Conservation (phyloP, 2,113 vertebrate species). For the Gymnobelideus leadbeateri region DNA sequence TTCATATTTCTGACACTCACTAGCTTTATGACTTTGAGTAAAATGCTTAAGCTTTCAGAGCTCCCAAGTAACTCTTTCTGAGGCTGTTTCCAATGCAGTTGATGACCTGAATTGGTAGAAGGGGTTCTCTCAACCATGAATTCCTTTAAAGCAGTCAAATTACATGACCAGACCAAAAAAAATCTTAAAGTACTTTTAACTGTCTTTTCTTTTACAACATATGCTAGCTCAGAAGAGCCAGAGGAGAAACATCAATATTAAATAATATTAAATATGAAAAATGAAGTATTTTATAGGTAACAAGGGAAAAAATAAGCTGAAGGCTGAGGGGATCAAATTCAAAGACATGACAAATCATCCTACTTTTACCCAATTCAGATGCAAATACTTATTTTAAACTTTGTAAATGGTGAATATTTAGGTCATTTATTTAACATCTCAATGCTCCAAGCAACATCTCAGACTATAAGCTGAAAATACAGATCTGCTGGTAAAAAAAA, state of each 20-base stretch:
- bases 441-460: not conserved
- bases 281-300: not conserved
- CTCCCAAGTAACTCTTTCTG: not conserved
- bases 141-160: not conserved
- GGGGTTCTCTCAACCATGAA: not conserved
- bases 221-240: not conserved
- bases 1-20: not conserved
- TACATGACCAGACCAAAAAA: not conserved
- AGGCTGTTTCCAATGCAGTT: not conserved
- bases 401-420: not conserved
- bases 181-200: not conserved
- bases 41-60: not conserved
- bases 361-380: not conserved
- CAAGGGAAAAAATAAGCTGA: slow-evolving; percentile 2
- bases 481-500: not conserved
- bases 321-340: not conserved
- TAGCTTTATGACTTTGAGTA: not conserved
- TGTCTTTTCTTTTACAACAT: not conserved
- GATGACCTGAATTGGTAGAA: not conserved
- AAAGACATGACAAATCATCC: not conserved
- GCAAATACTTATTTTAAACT: not conserved
- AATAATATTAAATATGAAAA: not conserved
- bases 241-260: not conserved
- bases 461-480: not conserved
- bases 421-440: not conserved